Evolutionary conservation across 2,797 vertebrate genomes (phyloP), one percentile per base, ranked within the genome.

Genomic region (Cossypha heuglini): DNA sequence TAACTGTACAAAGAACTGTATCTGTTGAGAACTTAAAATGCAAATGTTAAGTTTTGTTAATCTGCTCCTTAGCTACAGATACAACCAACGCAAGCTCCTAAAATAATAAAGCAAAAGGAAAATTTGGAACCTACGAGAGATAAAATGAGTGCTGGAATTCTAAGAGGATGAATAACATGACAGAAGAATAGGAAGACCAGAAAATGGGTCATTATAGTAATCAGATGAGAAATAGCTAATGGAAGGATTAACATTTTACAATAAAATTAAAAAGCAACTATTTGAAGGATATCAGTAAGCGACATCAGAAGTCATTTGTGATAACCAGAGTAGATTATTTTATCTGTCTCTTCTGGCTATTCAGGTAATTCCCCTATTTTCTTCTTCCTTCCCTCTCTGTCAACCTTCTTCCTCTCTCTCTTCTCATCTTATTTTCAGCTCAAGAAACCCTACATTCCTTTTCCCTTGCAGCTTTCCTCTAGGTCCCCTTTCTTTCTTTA

Each of bases 151-250:
- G 88, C 38, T 6, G n/a, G 48, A 94, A 93, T 73, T 61, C 77
- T 49, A 94, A 83, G 69, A 91, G n/a, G 61, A 61, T 80, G 77
- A 85, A 42, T 77, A 95, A 90, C 37, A 84, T 3, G 22, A 46
- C 13, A 88, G 88, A 93, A 93, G 69, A 93, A 91, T 51, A 86
- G 66, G 43, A 86, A 78, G 40, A 81, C 17, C 85, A 94, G 62
- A 93, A 96, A 91, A 90, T 38, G 28, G 79, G 67, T 90, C 54
- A 75, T 84, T 91, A 93, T 42, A 95, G 82, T 61, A 90, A 94
- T 81, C 63, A 91, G 80, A 75, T 84, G 35, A 94, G 69, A 94
- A 94, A 75, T 7, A 84, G 74, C 59, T 93, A 88, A 90, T 29
- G 28, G 26, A 91, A 83, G 19, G 38, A 68, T 58, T 75, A 76